phyloP scores from a whole-genome alignment of 2,888 invertebrate genomes.

The Acholoe squamosa region DNA sequence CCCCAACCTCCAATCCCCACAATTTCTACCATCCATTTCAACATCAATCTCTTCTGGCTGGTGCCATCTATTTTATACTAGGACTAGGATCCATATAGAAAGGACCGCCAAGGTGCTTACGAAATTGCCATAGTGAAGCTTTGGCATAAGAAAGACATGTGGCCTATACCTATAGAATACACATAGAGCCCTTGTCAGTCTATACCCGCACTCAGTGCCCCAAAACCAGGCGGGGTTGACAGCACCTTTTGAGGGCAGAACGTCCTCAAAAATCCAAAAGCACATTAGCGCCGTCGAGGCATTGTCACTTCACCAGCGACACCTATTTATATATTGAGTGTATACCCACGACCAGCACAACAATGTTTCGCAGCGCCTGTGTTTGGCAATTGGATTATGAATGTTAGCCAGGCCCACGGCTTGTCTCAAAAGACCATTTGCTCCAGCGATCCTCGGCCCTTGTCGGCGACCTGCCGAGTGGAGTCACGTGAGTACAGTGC shows the following conservation, averaged over 20 bases:
- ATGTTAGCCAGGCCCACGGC: constrained; percentile 41
- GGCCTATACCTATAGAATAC: too few species aligned
- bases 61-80: too few species aligned
- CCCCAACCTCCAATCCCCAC: too few species aligned
- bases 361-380: constrained; percentile 26
- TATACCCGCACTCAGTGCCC: not conserved
- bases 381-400: constrained; percentile 52
- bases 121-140: too few species aligned
- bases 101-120: too few species aligned
- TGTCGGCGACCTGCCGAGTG: not conserved
- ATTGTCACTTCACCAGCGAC: not conserved
- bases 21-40: too few species aligned
- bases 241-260: not conserved
- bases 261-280: constrained; percentile 45
- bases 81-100: too few species aligned
- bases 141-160: too few species aligned
- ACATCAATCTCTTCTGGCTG: too few species aligned
- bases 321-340: constrained; percentile 43
- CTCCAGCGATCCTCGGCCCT: not conserved
- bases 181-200: too few species aligned
- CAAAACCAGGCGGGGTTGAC: not conserved
- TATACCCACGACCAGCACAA: constrained; percentile 24
- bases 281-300: constrained; percentile 15
- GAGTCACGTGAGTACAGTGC: constrained; percentile 19
- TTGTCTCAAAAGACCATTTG: constrained; percentile 33